Evolutionary conservation across 1,140 invertebrate genomes (phyloP).

Genomic region (Atta cephalotes): DNA sequence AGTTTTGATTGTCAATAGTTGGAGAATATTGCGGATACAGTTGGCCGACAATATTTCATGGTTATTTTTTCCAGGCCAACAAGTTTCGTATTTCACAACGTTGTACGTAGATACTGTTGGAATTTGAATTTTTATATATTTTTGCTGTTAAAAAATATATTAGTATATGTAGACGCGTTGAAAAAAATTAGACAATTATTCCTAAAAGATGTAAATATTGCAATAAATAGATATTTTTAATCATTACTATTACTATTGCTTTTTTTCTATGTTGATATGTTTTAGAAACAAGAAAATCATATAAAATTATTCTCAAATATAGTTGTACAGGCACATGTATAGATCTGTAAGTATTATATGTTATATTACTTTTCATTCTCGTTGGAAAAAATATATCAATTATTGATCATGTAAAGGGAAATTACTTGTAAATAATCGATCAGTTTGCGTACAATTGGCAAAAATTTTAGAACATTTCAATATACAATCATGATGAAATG

Average conservation of each 20-base stretch:
- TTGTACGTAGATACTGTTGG: conserved; percentile 20
- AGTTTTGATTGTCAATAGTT: conserved; percentile 42
- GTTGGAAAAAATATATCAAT: conserved; percentile 8
- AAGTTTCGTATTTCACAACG: conserved; percentile 50
- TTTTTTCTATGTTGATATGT: not conserved
- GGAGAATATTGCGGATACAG: conserved; percentile 20
- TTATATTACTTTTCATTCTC: conserved; percentile 36
- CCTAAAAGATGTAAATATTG: not conserved
- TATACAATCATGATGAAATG: not conserved
- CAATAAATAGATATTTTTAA: not conserved
- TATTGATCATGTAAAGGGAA: not conserved
- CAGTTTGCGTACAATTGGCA: not conserved
- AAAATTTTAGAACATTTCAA: not conserved
- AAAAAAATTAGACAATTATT: not conserved
- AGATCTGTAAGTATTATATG: not conserved
- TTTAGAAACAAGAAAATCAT: not conserved
- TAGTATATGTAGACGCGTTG: not conserved
- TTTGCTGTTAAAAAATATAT: conserved; percentile 16
- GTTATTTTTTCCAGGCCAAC: conserved; percentile 34
- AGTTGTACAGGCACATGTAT: not conserved
- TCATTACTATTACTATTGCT: not conserved
- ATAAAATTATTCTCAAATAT: conserved; percentile 13
- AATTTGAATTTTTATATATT: conserved; percentile 38
- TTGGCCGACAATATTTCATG: conserved; percentile 39
- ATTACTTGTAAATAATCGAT: conserved; percentile 18